phyloP scores from a whole-genome alignment of 2,113 vertebrate genomes.

The Mormoops blainvillei region DNA sequence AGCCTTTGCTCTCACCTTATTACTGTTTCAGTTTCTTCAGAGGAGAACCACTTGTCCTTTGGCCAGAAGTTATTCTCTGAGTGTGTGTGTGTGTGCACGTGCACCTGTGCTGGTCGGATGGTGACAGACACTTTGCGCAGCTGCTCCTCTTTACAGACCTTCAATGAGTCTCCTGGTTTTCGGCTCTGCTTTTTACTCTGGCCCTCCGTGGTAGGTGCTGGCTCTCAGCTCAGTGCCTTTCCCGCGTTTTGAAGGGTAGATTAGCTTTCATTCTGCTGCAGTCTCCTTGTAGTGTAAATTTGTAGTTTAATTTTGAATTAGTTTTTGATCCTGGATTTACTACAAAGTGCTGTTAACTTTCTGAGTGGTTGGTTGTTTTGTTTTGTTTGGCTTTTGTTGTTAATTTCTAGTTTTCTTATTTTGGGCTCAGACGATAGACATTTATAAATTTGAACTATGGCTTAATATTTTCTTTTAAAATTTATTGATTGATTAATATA shows the following conservation, averaged over 20 bases:
- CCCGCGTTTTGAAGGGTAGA: background rate
- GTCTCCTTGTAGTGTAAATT: background rate
- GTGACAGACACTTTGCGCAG: background rate
- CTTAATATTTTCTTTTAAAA: background rate
- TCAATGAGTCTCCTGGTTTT: background rate
- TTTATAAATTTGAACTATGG: background rate
- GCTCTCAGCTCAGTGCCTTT: background rate
- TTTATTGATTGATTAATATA: no score
- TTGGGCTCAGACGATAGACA: background rate
- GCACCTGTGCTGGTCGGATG: background rate
- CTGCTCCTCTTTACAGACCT: background rate
- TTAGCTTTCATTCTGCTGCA: background rate
- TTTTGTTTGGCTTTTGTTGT: background rate
- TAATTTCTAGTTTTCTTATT: background rate
- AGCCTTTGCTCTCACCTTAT: background rate
- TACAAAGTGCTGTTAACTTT: background rate
- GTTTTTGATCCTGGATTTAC: background rate
- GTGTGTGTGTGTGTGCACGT: background rate
- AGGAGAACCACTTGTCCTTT: background rate
- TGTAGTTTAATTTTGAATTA: constrained; percentile 6
- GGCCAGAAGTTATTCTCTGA: background rate
- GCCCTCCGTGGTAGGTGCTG: background rate
- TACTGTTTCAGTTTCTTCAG: background rate
- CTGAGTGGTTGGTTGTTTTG: background rate
- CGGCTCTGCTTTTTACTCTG: background rate